Conservation (phyloP, 2,113 vertebrate species). For the Recurvirostra avosetta region DNA sequence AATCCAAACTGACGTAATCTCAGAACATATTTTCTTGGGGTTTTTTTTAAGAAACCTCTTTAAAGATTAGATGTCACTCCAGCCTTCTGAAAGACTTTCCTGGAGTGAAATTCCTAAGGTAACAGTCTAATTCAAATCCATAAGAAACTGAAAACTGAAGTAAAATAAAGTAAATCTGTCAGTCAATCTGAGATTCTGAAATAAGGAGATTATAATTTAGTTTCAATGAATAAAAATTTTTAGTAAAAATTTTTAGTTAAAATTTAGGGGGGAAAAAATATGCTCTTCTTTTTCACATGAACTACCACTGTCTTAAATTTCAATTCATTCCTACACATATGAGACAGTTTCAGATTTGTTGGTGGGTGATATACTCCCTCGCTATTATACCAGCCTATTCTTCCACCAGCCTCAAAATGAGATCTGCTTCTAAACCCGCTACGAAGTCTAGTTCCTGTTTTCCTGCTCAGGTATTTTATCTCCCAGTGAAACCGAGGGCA, state of each 20-base stretch:
- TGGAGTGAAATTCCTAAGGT: neutral
- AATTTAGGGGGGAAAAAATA: neutral
- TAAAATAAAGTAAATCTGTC: neutral
- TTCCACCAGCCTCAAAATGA: neutral
- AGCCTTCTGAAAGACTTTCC: neutral
- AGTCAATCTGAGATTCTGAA: neutral
- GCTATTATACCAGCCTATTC: neutral
- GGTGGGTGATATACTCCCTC: neutral
- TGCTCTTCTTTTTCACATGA: neutral
- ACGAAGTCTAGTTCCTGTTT: neutral
- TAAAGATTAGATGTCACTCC: neutral
- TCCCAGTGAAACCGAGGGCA: neutral
- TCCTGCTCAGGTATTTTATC: neutral
- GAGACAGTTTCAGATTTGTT: neutral
- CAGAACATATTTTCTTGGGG: neutral
- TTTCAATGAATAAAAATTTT: neutral
- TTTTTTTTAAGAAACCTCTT: neutral
- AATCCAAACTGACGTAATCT: neutral
- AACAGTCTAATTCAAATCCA: neutral
- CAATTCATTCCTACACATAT: neutral
- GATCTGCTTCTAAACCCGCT: neutral
- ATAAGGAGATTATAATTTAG: neutral
- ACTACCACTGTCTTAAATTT: neutral
- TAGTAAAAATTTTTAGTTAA: neutral
- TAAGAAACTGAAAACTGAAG: neutral